Percentiles rank a stretch among this genome's conserved stretches.
Conservation (phyloP, 2,797 vertebrate genomes). For the Myotis daubentonii region DNA sequence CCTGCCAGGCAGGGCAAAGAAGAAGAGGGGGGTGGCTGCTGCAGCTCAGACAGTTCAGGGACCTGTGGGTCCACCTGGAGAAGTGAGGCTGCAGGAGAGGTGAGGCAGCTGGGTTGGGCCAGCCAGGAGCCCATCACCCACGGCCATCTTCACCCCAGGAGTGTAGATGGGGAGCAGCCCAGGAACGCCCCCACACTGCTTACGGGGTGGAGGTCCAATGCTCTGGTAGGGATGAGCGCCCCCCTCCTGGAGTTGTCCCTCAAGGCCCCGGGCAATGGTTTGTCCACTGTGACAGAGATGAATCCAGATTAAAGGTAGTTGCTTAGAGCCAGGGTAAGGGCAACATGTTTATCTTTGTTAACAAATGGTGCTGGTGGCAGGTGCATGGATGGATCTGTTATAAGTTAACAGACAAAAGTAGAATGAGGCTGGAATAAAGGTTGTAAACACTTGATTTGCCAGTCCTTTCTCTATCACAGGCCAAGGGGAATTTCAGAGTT, state of each 20-base stretch:
- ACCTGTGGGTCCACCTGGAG: constrained; percentile 88
- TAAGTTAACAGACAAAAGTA: neutral
- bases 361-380: neutral
- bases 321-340: neutral
- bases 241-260: too few species aligned
- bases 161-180: neutral
- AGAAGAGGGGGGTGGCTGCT: constrained; percentile 88
- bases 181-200: neutral
- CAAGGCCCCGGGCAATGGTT: neutral
- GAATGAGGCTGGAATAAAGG: neutral
- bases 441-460: neutral
- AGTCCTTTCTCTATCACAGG: too few species aligned
- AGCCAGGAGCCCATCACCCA: fast-evolving
- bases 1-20: constrained; percentile 86
- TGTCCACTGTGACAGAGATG: neutral
- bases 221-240: too few species aligned
- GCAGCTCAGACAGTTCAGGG: constrained; percentile 89
- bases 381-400: neutral
- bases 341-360: neutral
- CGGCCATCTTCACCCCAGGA: fast-evolving
- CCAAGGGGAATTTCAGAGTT: too few species aligned
- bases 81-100: constrained; percentile 89
- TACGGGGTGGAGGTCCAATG: neutral
- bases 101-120: constrained; percentile 57
- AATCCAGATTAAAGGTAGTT: neutral